These are phyloP conservation scores for Ophion slaviceki DNA, from an alignment of 2,888 invertebrate species.

Conservation along the genomic window DNA sequence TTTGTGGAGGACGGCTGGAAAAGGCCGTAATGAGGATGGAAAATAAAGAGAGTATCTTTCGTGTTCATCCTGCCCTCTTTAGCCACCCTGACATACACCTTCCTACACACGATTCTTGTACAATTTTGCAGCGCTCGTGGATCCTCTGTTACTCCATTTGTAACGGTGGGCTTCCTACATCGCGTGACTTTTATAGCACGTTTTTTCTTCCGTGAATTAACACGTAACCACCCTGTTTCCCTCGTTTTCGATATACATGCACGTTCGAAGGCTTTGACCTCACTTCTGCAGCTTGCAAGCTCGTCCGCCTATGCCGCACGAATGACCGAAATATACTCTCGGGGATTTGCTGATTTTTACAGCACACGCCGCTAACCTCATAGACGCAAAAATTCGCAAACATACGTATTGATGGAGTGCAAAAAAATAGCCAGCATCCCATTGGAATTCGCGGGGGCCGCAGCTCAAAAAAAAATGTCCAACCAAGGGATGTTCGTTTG, in stretches of 20 bases:
- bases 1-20: conserved; percentile 50
- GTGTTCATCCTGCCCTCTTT: conserved; percentile 48
- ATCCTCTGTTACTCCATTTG: conserved; percentile 38
- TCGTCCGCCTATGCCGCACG: conserved; percentile 42
- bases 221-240: conserved; percentile 58
- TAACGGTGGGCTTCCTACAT: conserved; percentile 25
- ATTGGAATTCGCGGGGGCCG: not conserved
- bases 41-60: conserved; percentile 59
- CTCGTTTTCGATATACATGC: conserved; percentile 44
- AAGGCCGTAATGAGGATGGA: conserved; percentile 62
- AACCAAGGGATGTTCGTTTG: not conserved
- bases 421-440: not conserved
- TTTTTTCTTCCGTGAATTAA: conserved; percentile 58
- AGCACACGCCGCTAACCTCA: conserved; percentile 36
- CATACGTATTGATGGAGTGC: conserved; percentile 7
- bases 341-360: conserved; percentile 44
- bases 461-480: not conserved
- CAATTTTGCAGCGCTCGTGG: conserved; percentile 39
- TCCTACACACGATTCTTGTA: not conserved
- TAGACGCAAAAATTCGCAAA: conserved; percentile 33
- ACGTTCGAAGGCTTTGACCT: conserved; percentile 29
- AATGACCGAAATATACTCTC: conserved; percentile 19
- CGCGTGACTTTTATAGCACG: conserved; percentile 57
- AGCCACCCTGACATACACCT: not conserved
- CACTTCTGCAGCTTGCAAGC: conserved; percentile 16